phyloP scores from a whole-genome alignment of 2,888 invertebrate species.

The Andrena trimmerana region DNA sequence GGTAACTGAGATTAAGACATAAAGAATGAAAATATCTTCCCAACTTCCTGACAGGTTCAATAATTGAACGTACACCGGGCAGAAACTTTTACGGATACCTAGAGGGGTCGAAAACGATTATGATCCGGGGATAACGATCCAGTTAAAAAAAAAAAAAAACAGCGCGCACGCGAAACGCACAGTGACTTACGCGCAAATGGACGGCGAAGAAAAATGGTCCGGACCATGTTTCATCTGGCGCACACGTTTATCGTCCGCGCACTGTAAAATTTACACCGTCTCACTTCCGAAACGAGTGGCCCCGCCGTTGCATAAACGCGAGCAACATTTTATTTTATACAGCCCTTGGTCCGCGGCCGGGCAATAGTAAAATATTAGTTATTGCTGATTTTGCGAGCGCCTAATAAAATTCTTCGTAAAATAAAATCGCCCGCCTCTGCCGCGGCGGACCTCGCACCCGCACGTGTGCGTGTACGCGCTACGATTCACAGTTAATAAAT shows the following conservation, averaged over 20 bases:
- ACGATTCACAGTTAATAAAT: slow-evolving; percentile 81
- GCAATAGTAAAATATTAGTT: slow-evolving; percentile 79
- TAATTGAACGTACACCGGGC: slow-evolving; percentile 12
- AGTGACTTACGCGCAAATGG: slow-evolving; percentile 65
- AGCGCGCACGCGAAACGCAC: background rate
- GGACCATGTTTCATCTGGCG: slow-evolving; percentile 74
- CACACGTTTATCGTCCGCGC: slow-evolving; percentile 75
- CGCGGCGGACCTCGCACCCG: background rate
- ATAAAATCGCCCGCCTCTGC: slow-evolving; percentile 72
- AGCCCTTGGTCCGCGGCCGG: slow-evolving; percentile 43
- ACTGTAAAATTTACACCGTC: slow-evolving; percentile 78
- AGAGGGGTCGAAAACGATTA: slow-evolving; percentile 60
- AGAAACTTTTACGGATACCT: slow-evolving; percentile 43
- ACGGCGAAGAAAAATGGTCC: slow-evolving; percentile 72
- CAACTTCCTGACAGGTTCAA: background rate
- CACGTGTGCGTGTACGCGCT: background rate
- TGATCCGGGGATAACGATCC: slow-evolving; percentile 71
- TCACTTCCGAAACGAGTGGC: slow-evolving; percentile 76
- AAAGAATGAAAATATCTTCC: background rate
- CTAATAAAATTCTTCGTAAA: slow-evolving; percentile 78
- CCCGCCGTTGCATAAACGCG: slow-evolving; percentile 72
- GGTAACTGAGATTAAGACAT: no score
- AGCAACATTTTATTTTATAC: slow-evolving; percentile 78
- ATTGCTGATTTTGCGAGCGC: slow-evolving; percentile 76
- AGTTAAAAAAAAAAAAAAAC: slow-evolving; percentile 27